A percentile compares a stretch with the other conserved stretches of the same genome.
Conservation (phyloP, 2,888 invertebrate species). For the Drosophila kokeensis region DNA sequence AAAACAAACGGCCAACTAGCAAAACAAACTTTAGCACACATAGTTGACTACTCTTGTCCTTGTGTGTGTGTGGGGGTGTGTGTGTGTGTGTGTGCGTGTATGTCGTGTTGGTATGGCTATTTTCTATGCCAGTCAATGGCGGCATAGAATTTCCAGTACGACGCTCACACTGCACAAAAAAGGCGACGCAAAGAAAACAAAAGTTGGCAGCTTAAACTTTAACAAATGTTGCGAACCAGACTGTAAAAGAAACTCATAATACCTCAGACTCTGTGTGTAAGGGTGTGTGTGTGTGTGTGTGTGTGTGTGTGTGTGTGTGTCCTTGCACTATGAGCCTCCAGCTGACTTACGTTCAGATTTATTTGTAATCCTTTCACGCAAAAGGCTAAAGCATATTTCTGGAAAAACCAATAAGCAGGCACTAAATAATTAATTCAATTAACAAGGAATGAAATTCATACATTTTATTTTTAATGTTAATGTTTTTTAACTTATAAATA, state of each 20-base stretch:
- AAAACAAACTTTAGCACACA: constrained; percentile 51
- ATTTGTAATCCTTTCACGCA: not conserved
- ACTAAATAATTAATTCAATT: not conserved
- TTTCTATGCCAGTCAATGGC: constrained; percentile 61
- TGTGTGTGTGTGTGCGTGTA: constrained; percentile 4
- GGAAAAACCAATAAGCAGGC: not conserved
- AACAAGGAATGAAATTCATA: not conserved
- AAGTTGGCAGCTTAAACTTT: constrained; percentile 58
- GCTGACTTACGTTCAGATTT: constrained; percentile 26
- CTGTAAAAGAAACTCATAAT: constrained; percentile 38
- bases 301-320: constrained; percentile 6
- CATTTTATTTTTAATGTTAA: not conserved
- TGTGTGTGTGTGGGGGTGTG: constrained; percentile 4
- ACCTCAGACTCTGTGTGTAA: not conserved
- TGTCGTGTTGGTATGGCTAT: not conserved
- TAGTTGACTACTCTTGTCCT: constrained; percentile 16
- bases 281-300: constrained; percentile 4
- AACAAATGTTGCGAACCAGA: constrained; percentile 63
- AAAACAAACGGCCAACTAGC: constrained; percentile 56
- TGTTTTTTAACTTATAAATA: not conserved
- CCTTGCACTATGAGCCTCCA: constrained; percentile 3
- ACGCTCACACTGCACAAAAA: constrained; percentile 37
- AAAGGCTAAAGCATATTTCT: not conserved
- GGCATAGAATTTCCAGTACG: constrained; percentile 66
- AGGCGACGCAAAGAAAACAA: constrained; percentile 50